These are phyloP conservation scores for Drosophila melanica DNA, from an alignment of 1,140 invertebrate species.

Conservation along the genomic window DNA sequence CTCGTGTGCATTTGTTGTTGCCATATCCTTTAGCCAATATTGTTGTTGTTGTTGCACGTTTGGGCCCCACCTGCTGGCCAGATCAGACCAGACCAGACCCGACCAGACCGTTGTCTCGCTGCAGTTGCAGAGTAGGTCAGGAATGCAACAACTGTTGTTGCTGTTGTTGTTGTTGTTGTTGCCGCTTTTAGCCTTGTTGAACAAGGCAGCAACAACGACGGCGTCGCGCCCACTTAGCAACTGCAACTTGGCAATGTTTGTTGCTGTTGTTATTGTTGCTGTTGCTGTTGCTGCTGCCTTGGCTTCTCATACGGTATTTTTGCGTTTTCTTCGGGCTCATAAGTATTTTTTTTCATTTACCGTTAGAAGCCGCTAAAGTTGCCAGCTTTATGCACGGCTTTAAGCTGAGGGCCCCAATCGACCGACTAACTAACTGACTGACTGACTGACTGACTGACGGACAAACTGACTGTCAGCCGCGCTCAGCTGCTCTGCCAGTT, in stretches of 20 bases:
- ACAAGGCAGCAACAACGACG: constrained; percentile 53
- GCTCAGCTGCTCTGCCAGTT: constrained; percentile 35
- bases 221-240: constrained; percentile 21
- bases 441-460: constrained; percentile 36
- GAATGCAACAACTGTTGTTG: constrained; percentile 62
- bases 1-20: constrained; percentile 33
- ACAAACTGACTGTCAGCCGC: constrained; percentile 34
- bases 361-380: constrained; percentile 75
- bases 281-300: constrained; percentile 2
- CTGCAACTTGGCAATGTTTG: constrained; percentile 52
- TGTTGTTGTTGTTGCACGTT: constrained; percentile 13
- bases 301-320: constrained; percentile 42
- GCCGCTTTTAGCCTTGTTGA: constrained; percentile 55
- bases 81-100: constrained; percentile 15
- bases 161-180: constrained; percentile 42
- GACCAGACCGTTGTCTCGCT: constrained; percentile 48
- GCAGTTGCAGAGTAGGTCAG: constrained; percentile 75
- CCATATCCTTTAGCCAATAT: constrained; percentile 69
- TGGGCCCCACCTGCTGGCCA: constrained; percentile 15
- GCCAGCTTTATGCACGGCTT: constrained; percentile 38
- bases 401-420: constrained; percentile 2
- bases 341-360: constrained; percentile 60
- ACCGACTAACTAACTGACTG: neutral
- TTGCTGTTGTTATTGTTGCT: constrained; percentile 7
- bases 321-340: constrained; percentile 34